Base-by-base conservation (phyloP, 2,113 vertebrate genomes). In the Myocastor coypus region DNA sequence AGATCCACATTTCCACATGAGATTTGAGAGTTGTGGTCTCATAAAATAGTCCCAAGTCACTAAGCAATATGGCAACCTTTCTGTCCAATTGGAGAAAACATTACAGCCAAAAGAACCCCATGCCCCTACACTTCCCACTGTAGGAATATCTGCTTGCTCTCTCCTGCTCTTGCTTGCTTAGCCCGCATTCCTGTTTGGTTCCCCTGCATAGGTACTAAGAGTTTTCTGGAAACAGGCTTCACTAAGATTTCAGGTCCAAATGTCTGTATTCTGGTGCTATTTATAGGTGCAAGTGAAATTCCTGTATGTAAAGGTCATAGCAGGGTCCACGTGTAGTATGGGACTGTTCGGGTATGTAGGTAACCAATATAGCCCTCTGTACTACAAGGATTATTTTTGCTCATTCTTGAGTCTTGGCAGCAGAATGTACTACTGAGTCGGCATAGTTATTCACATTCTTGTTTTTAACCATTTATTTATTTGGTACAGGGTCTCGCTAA, bases 261-360 rank as follows among this genome's bases (percentile, higher is more conserved):
- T 92, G 32, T 63, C 24, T 10, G 17, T 55, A 69, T 78, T 59
- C 34, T 91, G 30, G 10, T 80, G 1, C 69, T 88, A 30, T 71
- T 92, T 86, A 94, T 77, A 93, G 17, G 80, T 37, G 16, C 37
- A 93, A 88, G 34, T 63, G 55, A 81, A n/a, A 66, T 78, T 5
- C 28, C 57, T 87, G 94, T 80, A 95, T 22, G 6, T 46, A 82
- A 92, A 34, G 30, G 8, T 77, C 61, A 86, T 61, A 46, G 34
- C n/a, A 88, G 32, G 8, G 11, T 69, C 46, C 55, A 68, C 40
- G 10, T 83, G 40, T 34, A 80, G n/a, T 59, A 55, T 46, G 37
- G 30, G 40, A 52, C 34, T 50, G 52, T 63, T 17, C 3, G 61
- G 75, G 42, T 46, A 85, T 77, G 30, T 66, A 81, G 91, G 30